A percentile compares a stretch with the other conserved stretches of the same genome.
Evolutionary conservation across 2,113 vertebrate species (phyloP).

Genomic region (Crypturellus undulatus): DNA sequence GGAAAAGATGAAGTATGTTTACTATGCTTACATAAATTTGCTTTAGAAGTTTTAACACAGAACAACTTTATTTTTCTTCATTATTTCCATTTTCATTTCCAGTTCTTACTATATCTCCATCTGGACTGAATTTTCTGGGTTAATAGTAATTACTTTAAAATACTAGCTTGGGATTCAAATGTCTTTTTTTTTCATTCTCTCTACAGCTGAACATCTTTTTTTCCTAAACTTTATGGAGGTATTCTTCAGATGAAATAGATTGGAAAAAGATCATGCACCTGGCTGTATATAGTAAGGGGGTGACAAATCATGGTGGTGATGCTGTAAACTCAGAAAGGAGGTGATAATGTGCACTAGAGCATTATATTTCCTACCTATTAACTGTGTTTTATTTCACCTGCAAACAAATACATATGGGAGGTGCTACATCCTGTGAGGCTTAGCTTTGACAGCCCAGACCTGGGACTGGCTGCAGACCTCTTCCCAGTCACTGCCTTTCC

Average conservation of each 20-base stretch:
- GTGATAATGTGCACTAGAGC: background rate
- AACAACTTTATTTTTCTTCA: background rate
- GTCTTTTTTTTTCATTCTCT: background rate
- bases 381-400: conserved; percentile 17
- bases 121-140: background rate
- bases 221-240: background rate
- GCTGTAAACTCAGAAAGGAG: background rate
- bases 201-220: background rate
- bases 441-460: background rate
- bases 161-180: background rate
- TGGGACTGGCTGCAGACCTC: background rate
- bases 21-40: background rate
- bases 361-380: background rate
- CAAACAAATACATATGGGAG: conserved; percentile 4
- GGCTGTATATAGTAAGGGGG: background rate
- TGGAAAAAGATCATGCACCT: background rate
- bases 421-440: background rate
- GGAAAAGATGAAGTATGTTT: background rate
- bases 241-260: background rate
- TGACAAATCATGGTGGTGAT: background rate
- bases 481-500: background rate
- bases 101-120: background rate
- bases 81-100: background rate
- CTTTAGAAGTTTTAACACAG: background rate
- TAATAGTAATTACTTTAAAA: background rate